phyloP scores from a whole-genome alignment of 2,113 vertebrate species.

The Colaptes auratus region DNA sequence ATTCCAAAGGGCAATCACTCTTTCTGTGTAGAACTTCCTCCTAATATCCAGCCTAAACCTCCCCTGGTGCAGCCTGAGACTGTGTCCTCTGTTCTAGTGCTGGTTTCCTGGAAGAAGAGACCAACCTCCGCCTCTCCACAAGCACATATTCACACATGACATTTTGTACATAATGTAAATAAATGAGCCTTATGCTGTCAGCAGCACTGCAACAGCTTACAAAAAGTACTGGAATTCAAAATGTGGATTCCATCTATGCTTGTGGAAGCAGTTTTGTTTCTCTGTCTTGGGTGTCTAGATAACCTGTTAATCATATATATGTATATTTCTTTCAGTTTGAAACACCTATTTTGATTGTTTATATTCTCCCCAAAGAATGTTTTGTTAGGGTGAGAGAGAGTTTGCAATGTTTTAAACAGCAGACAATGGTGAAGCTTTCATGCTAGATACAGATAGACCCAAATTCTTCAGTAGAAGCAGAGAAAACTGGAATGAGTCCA shows the following conservation, averaged over 20 bases:
- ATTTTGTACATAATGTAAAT: neutral
- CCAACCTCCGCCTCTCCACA: no score
- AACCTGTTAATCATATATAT: neutral
- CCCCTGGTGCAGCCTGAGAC: no score
- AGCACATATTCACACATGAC: neutral
- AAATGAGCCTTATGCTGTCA: neutral
- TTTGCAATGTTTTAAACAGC: neutral
- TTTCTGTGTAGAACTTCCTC: no score
- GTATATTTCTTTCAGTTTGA: neutral
- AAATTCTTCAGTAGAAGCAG: neutral
- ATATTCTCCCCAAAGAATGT: neutral
- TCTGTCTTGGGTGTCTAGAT: neutral
- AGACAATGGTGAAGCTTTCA: neutral
- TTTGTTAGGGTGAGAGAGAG: neutral
- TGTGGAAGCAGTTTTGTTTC: fast-evolving
- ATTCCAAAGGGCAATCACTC: no score
- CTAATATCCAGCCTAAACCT: no score
- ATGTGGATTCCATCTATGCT: neutral
- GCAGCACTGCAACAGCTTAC: neutral
- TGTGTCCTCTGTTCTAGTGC: no score
- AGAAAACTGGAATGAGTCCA: neutral
- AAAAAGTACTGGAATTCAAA: neutral
- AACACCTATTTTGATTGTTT: neutral
- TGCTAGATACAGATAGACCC: neutral
- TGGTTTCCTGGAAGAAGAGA: no score